Evolutionary conservation across 2,888 invertebrate genomes (phyloP), one percentile per base, ranked within the genome.

Genomic region (Melanargia galathea): DNA sequence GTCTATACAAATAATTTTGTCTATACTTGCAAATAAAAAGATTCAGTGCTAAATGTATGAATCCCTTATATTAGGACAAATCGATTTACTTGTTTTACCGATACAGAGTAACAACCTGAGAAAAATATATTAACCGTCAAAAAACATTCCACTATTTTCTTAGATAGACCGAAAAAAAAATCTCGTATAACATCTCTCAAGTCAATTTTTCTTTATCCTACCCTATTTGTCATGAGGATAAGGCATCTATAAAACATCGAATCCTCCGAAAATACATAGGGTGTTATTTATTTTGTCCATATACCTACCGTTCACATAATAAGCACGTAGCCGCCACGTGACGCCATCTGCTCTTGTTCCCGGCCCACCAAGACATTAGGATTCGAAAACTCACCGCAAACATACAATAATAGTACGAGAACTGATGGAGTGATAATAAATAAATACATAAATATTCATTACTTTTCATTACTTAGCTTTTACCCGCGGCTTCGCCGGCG

Each of bases 191-290:
- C n/a, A 38, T 38, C 35, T n/a, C 1, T 1, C 13, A 30, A 33
- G 40, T 30, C 26, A 45, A 48, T 57, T 57, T 63, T 61, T 49
- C 35, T 45, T 52, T 30, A 57, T 60, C 45, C 48, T 22, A 57
- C 57, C 45, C 48, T 55, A 55, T 51, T 61, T 51, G 40, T 43
- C 35, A 13, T 51, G 30, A 26, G 45, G 45, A 48, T 45, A 40
- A 40, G 22, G 38, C 61, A 61, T 55, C n/a, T 63, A 61, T 51
- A 59, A 59, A 59, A 63, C 45, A 66, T 52, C 38, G 52, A 13
- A 52, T 52, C 33, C 33, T 30, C 49, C 24, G 40, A 30, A 26
- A 43, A 51, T 63, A 63, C 24, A 52, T 58, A 20, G 52, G n/a
- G 13, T 10, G 20, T 52, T 20, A 52, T 35, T 16, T 35, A 33